These are phyloP conservation scores for Mola mola DNA, from an alignment of 2,113 vertebrate genomes.

Conservation along the genomic window DNA sequence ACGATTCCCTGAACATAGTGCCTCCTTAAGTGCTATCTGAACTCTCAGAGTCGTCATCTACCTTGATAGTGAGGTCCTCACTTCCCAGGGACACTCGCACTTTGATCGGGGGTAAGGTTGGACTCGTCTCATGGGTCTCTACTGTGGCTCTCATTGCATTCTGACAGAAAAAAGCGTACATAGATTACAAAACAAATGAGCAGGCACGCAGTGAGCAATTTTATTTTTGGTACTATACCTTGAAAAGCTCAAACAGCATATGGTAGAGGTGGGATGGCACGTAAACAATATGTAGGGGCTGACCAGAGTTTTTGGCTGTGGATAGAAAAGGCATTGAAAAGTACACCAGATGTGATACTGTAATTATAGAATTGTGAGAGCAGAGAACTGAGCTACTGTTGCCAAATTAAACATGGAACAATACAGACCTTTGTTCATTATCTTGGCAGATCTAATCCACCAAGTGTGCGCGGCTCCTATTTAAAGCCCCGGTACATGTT, in stretches of 20 bases:
- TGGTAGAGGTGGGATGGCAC: slow-evolving; percentile 98
- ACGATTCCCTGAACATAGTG: too few species aligned
- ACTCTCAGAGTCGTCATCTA: slow-evolving; percentile 69
- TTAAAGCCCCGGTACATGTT: too few species aligned
- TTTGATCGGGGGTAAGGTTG: slow-evolving; percentile 87
- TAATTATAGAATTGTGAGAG: too few species aligned
- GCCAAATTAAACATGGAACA: too few species aligned
- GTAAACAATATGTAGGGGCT: slow-evolving; percentile 91
- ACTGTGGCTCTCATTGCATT: slow-evolving; percentile 98
- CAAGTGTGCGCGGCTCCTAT: too few species aligned
- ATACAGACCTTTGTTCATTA: too few species aligned
- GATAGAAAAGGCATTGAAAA: slow-evolving; percentile 13
- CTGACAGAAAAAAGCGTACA: slow-evolving; percentile 68
- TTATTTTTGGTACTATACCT: slow-evolving; percentile 80
- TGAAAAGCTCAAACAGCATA: slow-evolving; percentile 99
- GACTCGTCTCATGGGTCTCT: slow-evolving; percentile 89
- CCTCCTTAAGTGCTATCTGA: too few species aligned
- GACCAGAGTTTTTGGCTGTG: slow-evolving; percentile 84
- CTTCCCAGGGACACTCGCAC: slow-evolving; percentile 90
- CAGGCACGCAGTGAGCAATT: too few species aligned
- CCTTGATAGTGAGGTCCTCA: slow-evolving; percentile 98
- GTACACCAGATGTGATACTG: too few species aligned
- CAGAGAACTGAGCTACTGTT: too few species aligned
- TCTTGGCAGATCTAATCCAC: too few species aligned
- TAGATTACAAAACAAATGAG: not conserved